A percentile compares a stretch with the other conserved stretches of the same genome.
Evolutionary conservation across 2,113 vertebrate genomes (phyloP).

Genomic region (Mixornis gularis): DNA sequence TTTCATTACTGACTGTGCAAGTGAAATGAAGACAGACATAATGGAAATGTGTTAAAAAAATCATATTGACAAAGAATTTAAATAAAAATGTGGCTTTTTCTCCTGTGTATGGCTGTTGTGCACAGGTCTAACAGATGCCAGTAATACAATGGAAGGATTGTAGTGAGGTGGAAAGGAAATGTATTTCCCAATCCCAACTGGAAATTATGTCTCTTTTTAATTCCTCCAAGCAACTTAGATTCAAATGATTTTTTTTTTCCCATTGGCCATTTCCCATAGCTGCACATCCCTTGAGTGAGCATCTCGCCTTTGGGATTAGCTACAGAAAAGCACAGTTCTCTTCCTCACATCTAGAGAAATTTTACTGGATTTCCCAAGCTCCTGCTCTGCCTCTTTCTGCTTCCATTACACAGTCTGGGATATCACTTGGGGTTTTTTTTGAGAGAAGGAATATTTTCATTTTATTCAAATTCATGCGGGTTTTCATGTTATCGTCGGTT

Average conservation of each 20-base stretch:
- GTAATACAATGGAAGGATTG: slow-evolving; percentile 46
- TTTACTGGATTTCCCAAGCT: neutral
- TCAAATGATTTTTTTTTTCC: neutral
- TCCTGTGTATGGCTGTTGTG: slow-evolving; percentile 11
- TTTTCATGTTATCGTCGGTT: neutral
- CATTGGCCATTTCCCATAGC: neutral
- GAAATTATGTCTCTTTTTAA: slow-evolving; percentile 47
- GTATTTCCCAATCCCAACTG: slow-evolving; percentile 48
- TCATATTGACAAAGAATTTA: slow-evolving; percentile 22
- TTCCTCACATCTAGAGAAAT: neutral
- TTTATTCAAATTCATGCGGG: neutral
- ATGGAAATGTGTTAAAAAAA: slow-evolving; percentile 34
- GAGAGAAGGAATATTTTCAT: neutral
- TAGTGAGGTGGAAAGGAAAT: slow-evolving; percentile 38
- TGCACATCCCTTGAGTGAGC: neutral
- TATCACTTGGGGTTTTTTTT: neutral
- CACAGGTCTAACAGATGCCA: slow-evolving; percentile 20
- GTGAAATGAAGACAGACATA: slow-evolving; percentile 47
- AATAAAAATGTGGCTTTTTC: neutral
- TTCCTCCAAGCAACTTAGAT: slow-evolving; percentile 37
- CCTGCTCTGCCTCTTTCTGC: neutral
- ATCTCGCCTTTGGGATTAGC: neutral
- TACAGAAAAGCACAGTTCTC: neutral
- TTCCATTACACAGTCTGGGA: neutral
- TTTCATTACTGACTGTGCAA: slow-evolving; percentile 44